Conservation (phyloP, 2,888 invertebrate genomes). For the Blera fallax region DNA sequence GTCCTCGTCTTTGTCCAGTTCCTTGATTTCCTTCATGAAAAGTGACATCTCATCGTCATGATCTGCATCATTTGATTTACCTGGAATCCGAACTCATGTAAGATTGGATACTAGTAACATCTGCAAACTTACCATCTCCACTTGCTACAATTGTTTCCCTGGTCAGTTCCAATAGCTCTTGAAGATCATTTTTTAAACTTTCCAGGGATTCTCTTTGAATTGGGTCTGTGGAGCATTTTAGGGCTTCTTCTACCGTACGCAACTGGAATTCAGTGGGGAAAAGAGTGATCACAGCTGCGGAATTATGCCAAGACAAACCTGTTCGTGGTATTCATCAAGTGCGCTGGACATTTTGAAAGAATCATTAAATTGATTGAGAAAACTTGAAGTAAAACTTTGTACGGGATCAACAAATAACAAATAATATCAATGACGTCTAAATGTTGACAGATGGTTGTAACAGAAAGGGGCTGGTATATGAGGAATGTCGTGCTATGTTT, state of each 20-base stretch:
- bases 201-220: slow-evolving; percentile 84
- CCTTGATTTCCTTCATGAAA: slow-evolving; percentile 78
- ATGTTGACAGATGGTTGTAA: background rate
- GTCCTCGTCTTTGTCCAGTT: slow-evolving; percentile 72
- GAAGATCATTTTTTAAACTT: slow-evolving; percentile 85
- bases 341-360: slow-evolving; percentile 26
- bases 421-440: background rate
- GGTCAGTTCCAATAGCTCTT: slow-evolving; percentile 87
- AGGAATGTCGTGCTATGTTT: too few relatives aligned
- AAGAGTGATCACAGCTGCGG: background rate
- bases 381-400: background rate
- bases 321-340: slow-evolving; percentile 34
- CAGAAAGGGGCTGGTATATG: too few relatives aligned
- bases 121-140: background rate
- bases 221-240: slow-evolving; percentile 82
- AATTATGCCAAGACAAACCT: slow-evolving; percentile 18
- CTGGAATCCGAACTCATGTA: background rate
- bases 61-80: slow-evolving; percentile 14
- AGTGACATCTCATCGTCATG: slow-evolving; percentile 78
- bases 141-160: slow-evolving; percentile 82
- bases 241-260: slow-evolving; percentile 85
- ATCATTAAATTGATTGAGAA: background rate
- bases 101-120: background rate
- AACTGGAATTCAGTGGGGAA: slow-evolving; percentile 82
- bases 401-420: slow-evolving; percentile 15